Evolutionary conservation across 2,113 vertebrate genomes (phyloP).

Genomic region (Notothenia coriiceps): DNA sequence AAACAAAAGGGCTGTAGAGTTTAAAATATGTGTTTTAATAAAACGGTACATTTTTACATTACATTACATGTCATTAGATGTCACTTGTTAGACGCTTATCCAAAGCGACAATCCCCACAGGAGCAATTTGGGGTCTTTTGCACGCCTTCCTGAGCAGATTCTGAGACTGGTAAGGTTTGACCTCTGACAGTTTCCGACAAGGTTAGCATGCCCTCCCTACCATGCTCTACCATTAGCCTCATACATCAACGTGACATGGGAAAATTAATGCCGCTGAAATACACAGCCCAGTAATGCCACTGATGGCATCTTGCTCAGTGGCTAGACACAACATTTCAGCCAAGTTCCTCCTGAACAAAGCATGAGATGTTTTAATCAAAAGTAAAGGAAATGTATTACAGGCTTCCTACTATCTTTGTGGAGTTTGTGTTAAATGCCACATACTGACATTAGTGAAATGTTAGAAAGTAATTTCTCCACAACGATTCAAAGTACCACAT

Average conservation of each 20-base stretch:
- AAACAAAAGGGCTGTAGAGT: neutral
- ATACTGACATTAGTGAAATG: neutral
- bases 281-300: slow-evolving; percentile 57
- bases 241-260: slow-evolving; percentile 83
- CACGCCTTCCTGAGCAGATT: slow-evolving; percentile 47
- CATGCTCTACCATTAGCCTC: slow-evolving; percentile 68
- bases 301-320: slow-evolving; percentile 50
- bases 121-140: neutral
- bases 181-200: slow-evolving; percentile 74
- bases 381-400: neutral
- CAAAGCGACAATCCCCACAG: too few species aligned
- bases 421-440: neutral
- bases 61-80: too few species aligned
- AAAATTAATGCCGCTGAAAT: slow-evolving; percentile 78
- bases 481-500: neutral
- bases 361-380: slow-evolving; percentile 11
- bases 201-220: slow-evolving; percentile 77
- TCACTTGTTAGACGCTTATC: too few species aligned
- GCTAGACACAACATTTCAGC: slow-evolving; percentile 48
- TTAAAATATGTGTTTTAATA: neutral
- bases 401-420: neutral
- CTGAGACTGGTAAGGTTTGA: slow-evolving; percentile 55
- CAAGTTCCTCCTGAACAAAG: slow-evolving; percentile 28
- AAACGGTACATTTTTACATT: neutral
- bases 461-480: neutral